Conservation (phyloP, 2,797 vertebrate genomes). For the Sardinella longiceps region DNA sequence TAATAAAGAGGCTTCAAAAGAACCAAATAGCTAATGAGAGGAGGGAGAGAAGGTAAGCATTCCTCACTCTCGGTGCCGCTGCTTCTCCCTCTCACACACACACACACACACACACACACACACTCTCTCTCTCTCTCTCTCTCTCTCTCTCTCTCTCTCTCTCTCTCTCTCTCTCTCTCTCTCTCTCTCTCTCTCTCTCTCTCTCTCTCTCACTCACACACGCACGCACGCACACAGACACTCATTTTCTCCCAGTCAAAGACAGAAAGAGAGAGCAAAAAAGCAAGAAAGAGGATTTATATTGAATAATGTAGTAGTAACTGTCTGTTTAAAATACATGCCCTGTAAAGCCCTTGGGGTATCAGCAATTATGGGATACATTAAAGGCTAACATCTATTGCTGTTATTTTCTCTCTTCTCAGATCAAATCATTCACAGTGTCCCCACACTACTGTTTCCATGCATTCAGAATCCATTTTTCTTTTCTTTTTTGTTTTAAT, state of each 20-base stretch:
- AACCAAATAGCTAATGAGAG: background rate
- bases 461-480: background rate
- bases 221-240: background rate
- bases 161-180: background rate
- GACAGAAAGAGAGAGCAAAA: background rate
- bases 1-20: constrained; percentile 19
- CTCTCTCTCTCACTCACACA: background rate
- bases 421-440: background rate
- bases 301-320: constrained; percentile 11
- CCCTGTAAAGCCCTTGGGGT: background rate
- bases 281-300: background rate
- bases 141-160: too few relatives aligned
- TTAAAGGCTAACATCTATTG: background rate
- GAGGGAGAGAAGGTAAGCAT: background rate
- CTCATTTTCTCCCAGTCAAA: background rate
- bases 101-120: background rate
- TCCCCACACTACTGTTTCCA: background rate
- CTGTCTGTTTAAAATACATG: constrained; percentile 8
- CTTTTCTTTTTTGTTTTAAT: background rate
- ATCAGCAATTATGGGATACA: background rate
- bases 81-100: background rate
- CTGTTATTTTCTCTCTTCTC: background rate
- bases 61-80: background rate
- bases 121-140: background rate
- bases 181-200: background rate